Evolutionary conservation across 2,113 vertebrate species (phyloP).

Genomic region (Bostrychus sinensis): DNA sequence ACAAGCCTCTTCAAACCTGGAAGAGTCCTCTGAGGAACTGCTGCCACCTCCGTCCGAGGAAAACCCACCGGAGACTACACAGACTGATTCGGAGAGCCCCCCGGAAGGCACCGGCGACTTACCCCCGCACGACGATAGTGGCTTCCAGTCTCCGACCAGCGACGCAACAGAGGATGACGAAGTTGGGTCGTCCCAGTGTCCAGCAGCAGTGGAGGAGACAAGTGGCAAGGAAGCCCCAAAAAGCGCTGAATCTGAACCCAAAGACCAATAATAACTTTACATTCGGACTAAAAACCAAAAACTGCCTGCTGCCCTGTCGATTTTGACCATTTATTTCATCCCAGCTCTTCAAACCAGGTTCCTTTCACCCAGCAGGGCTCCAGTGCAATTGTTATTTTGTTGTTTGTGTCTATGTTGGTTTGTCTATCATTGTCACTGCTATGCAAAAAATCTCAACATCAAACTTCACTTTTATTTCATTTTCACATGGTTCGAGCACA

Average conservation of each 20-base stretch:
- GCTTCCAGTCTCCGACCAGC: slow-evolving; percentile 42
- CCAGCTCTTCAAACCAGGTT: not conserved
- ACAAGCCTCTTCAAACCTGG: not conserved
- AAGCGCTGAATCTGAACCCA: slow-evolving; percentile 72
- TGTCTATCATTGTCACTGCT: slow-evolving; percentile 5
- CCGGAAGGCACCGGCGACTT: slow-evolving; percentile 12
- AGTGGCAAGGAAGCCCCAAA: not conserved
- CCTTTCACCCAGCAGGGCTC: slow-evolving; percentile 37
- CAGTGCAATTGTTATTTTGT: slow-evolving; percentile 15
- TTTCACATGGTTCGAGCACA: slow-evolving; percentile 13
- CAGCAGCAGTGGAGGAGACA: not conserved
- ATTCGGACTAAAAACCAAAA: not conserved
- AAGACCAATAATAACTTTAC: slow-evolving; percentile 38
- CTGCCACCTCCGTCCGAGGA: slow-evolving; percentile 10
- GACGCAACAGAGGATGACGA: slow-evolving; percentile 25
- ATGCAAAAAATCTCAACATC: not conserved
- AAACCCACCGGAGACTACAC: not conserved
- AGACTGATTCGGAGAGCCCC: not conserved
- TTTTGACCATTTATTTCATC: not conserved
- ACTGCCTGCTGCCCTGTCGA: not conserved
- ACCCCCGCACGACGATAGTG: slow-evolving; percentile 36
- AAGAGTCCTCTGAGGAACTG: slow-evolving; percentile 24
- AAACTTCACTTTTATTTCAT: slow-evolving; percentile 1
- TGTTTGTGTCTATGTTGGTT: slow-evolving; percentile 13
- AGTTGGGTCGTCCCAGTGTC: not conserved